phyloP scores from a whole-genome alignment of 2,888 invertebrate species.

The Cremastinae sp. region DNA sequence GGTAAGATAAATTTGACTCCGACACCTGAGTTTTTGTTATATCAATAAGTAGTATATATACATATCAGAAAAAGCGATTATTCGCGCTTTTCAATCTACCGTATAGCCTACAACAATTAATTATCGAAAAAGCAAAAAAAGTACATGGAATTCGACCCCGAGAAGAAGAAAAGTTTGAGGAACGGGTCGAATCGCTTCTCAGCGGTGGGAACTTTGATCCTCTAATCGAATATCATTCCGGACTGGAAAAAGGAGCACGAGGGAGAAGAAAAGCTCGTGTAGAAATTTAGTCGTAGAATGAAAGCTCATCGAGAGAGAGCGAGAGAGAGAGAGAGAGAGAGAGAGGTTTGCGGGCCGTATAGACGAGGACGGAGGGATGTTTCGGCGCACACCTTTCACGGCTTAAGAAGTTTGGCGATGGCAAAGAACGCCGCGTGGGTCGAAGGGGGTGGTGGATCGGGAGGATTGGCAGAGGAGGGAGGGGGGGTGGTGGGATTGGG shows the following conservation, averaged over 20 bases:
- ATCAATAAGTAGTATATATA: too few relatives aligned
- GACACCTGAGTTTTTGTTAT: too few relatives aligned
- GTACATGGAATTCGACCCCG: too few relatives aligned
- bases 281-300: not conserved
- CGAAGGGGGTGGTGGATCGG: not conserved
- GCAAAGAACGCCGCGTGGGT: constrained; percentile 51
- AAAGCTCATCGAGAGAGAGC: constrained; percentile 12
- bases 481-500: too few relatives aligned
- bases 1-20: too few relatives aligned
- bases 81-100: too few relatives aligned
- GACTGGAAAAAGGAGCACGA: not conserved
- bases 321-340: too few relatives aligned
- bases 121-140: too few relatives aligned
- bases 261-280: not conserved
- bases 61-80: too few relatives aligned
- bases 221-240: not conserved
- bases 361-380: constrained; percentile 43
- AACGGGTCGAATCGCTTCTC: too few relatives aligned
- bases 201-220: not conserved
- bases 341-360: constrained; percentile 26
- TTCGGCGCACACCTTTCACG: constrained; percentile 61
- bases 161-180: too few relatives aligned
- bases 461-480: not conserved
- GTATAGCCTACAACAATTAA: too few relatives aligned
- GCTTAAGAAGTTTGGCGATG: constrained; percentile 68